Conservation (phyloP, 2,113 vertebrate species). For the Brachyistius frenatus region DNA sequence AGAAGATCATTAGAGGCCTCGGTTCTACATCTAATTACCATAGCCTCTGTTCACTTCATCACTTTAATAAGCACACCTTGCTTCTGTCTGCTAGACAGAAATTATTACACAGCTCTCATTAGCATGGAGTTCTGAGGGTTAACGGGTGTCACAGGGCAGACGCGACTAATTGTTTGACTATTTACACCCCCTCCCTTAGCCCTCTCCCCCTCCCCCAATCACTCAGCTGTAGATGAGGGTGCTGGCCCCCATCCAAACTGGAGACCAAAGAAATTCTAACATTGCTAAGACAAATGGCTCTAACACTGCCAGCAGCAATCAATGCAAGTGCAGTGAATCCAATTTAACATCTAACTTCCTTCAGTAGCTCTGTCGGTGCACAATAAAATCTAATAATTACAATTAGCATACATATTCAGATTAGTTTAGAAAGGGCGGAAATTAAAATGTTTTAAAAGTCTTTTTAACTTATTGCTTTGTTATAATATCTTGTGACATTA, state of each 20-base stretch:
- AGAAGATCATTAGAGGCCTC: conserved; percentile 32
- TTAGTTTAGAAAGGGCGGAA: not conserved
- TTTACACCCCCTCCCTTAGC: conserved; percentile 43
- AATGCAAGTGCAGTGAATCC: conserved; percentile 19
- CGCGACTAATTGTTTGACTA: conserved; percentile 65
- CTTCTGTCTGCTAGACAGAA: conserved; percentile 44
- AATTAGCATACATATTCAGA: conserved; percentile 3
- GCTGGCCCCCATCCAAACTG: conserved; percentile 57
- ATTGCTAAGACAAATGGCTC: conserved; percentile 52
- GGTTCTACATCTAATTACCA: conserved; percentile 51
- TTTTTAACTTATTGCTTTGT: too few relatives aligned
- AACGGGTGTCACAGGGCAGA: conserved; percentile 68
- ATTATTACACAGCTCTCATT: conserved; percentile 65
- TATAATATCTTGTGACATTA: too few relatives aligned
- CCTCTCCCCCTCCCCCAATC: conserved; percentile 44
- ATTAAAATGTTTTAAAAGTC: too few relatives aligned
- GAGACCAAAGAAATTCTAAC: conserved; percentile 46
- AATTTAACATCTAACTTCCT: conserved; percentile 25
- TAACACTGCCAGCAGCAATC: conserved; percentile 35
- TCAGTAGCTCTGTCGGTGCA: not conserved
- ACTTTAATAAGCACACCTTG: conserved; percentile 55
- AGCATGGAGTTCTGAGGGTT: conserved; percentile 65
- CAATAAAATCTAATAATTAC: conserved; percentile 7
- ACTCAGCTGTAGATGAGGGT: conserved; percentile 46
- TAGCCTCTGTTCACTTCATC: conserved; percentile 37